Base-by-base conservation (phyloP, 2,888 invertebrate species). In the Antitype chi region DNA sequence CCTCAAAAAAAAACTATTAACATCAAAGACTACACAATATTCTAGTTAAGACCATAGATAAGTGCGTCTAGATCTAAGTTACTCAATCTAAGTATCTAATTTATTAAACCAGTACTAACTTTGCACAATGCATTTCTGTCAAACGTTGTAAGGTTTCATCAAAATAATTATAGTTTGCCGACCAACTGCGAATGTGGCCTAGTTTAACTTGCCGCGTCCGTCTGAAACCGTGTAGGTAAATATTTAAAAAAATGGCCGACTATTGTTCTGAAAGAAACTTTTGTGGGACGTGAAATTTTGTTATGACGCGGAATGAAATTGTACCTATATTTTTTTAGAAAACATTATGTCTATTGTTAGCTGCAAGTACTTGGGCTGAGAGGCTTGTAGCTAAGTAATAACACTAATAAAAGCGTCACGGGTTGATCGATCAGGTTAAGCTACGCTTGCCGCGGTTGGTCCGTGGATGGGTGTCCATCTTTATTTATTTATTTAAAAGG, bases 101-200 rank as follows among this genome's bases (percentile, higher is more conserved):
- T 86, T 86, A 77, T 69, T 57, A 57, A 60, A 43, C 69, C 57
- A 76, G 60, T 63, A 72, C 11, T 59, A 49, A 64, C 17, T 78
- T 86, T 85, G 64, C 81, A 87, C 86, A 86, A 87, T 82, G 78
- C 64, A 69, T 43, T 78, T 64, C 63, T 76, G 72, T 81, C 71
- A 76, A 74, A 71, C 74, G 59, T 49, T 76, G 59, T 52, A 62
- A 70, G 53, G 78, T 82, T 85, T 79, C 82, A 74, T 81, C 75
- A 78, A 85, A 82, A 75, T 85, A 87, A 87, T 87, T 73, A 80
- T 52, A 76, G 76, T 72, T 70, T 63, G 43, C 59, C 32, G 23
- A 64, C 43, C 25, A 77, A 70, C 69, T 59, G 57, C 43, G 43
- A 69, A 74, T 81, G 72, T 81, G 87, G 55, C 78, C 74, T 77